A percentile compares a stretch with the other conserved stretches of the same genome.
Conservation (phyloP, 1,140 invertebrate genomes). For the Drosophila grimshawi region DNA sequence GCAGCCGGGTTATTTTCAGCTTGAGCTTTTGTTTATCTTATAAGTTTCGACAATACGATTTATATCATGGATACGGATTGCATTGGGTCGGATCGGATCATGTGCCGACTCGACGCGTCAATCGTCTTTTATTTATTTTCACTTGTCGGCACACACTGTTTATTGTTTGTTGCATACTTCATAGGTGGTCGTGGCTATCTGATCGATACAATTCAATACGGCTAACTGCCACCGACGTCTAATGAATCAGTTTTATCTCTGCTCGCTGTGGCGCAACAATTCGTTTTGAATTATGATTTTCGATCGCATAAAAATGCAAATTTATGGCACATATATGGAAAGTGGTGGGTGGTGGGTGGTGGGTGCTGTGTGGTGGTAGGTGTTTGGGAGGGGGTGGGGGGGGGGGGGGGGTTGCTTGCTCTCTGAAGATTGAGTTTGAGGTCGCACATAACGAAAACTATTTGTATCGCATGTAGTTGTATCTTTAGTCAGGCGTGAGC, state of each 20-base stretch:
- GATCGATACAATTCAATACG: constrained; percentile 56
- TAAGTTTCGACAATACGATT: constrained; percentile 71
- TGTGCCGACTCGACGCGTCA: neutral
- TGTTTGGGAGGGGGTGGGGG: constrained; percentile 14
- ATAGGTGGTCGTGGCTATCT: constrained; percentile 63
- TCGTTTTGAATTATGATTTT: constrained; percentile 55
- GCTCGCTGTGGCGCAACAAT: neutral
- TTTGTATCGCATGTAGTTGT: constrained; percentile 29
- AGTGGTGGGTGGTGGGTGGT: too few species aligned
- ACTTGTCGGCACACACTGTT: constrained; percentile 63
- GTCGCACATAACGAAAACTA: constrained; percentile 13
- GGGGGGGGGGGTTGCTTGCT: neutral
- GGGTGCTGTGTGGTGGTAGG: too few species aligned
- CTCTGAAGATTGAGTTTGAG: constrained; percentile 1
- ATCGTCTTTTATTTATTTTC: constrained; percentile 66
- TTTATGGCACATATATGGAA: constrained; percentile 35
- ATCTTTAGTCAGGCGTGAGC: neutral
- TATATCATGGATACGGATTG: constrained; percentile 61
- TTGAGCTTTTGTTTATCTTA: constrained; percentile 67
- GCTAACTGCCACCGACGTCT: neutral
- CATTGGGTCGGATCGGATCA: neutral
- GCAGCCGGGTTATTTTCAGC: constrained; percentile 50
- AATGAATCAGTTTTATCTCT: constrained; percentile 44
- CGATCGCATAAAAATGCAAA: constrained; percentile 41
- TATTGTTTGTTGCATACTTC: constrained; percentile 77